phyloP scores from a whole-genome alignment of 2,113 vertebrate species.

The Salvelinus namaycush region DNA sequence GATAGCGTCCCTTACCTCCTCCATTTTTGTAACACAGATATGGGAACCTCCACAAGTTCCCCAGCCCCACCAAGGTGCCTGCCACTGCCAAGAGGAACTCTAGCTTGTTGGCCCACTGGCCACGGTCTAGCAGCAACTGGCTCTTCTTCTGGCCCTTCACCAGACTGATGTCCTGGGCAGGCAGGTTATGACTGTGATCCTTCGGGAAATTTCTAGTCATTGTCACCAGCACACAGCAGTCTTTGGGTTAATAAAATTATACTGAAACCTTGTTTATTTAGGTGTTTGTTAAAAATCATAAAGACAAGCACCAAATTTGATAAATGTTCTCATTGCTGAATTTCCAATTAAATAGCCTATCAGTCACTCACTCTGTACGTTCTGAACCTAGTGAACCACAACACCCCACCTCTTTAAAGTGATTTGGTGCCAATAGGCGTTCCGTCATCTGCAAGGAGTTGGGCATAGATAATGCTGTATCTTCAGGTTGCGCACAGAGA shows the following conservation, averaged over 20 bases:
- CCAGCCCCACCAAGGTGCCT: slow-evolving; percentile 32
- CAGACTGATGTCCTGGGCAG: background rate
- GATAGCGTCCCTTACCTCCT: slow-evolving; percentile 23
- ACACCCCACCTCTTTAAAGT: too few species aligned
- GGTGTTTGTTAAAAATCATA: too few species aligned
- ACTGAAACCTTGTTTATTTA: too few species aligned
- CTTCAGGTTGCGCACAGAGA: slow-evolving; percentile 2
- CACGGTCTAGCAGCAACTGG: slow-evolving; percentile 13
- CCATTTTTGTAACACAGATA: slow-evolving; percentile 44
- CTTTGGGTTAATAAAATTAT: background rate
- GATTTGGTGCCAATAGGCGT: too few species aligned
- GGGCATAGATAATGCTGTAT: slow-evolving; percentile 1
- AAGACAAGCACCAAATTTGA: too few species aligned
- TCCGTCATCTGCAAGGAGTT: too few species aligned
- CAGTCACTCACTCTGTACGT: too few species aligned
- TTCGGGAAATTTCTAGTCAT: slow-evolving; percentile 17
- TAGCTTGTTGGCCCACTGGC: slow-evolving; percentile 13
- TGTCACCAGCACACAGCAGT: background rate
- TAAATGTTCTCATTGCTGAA: too few species aligned
- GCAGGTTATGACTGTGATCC: background rate
- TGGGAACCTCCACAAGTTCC: slow-evolving; percentile 40
- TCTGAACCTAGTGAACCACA: too few species aligned
- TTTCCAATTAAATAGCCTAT: too few species aligned
- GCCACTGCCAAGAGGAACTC: slow-evolving; percentile 22
- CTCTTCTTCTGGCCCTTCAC: slow-evolving; percentile 10